A percentile compares a stretch with the other conserved stretches of the same genome.
phyloP scores from a whole-genome alignment of 2,797 vertebrate genomes.

The Propithecus deckenii region DNA sequence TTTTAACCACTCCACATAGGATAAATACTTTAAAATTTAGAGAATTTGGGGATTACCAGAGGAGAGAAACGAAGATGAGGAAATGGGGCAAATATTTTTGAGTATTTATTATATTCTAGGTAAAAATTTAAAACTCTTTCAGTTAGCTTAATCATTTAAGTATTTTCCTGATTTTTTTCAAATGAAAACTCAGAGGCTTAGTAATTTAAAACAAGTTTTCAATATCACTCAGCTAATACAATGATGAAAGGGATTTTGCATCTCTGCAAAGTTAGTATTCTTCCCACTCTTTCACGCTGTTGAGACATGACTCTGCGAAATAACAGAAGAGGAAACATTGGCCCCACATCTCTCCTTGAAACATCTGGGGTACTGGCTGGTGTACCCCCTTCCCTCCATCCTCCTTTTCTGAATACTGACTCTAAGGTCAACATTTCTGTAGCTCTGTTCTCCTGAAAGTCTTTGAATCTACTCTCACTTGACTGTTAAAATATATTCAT shows the following conservation, averaged over 20 bases:
- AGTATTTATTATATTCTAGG: background rate
- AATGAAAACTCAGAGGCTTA: background rate
- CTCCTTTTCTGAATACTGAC: background rate
- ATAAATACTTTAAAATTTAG: background rate
- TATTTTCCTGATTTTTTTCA: background rate
- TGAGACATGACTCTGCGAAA: background rate
- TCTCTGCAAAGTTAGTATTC: background rate
- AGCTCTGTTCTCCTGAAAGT: background rate
- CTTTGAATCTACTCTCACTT: background rate
- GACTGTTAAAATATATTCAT: background rate
- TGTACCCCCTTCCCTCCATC: background rate
- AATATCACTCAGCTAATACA: background rate
- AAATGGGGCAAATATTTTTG: background rate
- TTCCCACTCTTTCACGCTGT: background rate
- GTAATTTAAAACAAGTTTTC: background rate
- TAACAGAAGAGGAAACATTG: background rate
- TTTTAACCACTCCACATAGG: background rate
- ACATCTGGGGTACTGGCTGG: background rate
- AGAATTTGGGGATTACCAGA: background rate
- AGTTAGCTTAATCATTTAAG: background rate
- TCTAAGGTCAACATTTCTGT: background rate
- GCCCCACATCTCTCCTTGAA: background rate
- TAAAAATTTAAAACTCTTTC: background rate
- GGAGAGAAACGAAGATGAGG: background rate
- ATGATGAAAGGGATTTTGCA: background rate